Evolutionary conservation across 2,888 invertebrate species (phyloP).

Genomic region (Syrista parreyssii): DNA sequence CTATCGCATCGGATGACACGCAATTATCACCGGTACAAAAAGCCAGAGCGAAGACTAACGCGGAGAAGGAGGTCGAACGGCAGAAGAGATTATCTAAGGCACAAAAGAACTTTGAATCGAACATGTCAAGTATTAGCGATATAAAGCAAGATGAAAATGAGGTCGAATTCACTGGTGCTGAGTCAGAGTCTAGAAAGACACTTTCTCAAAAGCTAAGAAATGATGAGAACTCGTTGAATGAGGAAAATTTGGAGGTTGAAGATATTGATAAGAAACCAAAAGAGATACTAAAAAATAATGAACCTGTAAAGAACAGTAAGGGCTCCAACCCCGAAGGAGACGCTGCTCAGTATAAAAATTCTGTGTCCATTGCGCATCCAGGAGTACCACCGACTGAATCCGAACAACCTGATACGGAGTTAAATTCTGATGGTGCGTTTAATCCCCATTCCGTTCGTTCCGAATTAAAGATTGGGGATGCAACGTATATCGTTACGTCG

Average conservation of each 20-base stretch:
- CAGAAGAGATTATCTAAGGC: conserved; percentile 44
- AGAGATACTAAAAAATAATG: conserved; percentile 3
- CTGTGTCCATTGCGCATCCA: neutral
- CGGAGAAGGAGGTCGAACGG: conserved; percentile 50
- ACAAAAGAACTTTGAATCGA: conserved; percentile 47
- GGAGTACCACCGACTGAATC: neutral
- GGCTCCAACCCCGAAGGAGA: neutral
- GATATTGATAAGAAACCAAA: conserved; percentile 10
- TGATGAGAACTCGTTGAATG: neutral
- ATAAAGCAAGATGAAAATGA: conserved; percentile 26
- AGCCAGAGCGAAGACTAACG: conserved; percentile 54
- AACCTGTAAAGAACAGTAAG: neutral
- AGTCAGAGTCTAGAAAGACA: conserved; percentile 33
- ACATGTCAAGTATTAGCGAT: conserved; percentile 38
- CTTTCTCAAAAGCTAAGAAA: conserved; percentile 26
- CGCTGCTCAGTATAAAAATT: neutral
- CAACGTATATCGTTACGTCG: conserved; percentile 56
- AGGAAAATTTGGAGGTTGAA: neutral
- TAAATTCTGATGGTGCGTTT: conserved; percentile 24
- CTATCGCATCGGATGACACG: conserved; percentile 48
- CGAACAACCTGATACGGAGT: neutral
- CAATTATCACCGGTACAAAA: conserved; percentile 61
- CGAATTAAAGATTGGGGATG: conserved; percentile 52
- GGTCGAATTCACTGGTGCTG: conserved; percentile 21
- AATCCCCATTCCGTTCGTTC: conserved; percentile 45